Evolutionary conservation across 1,140 invertebrate genomes (phyloP), one percentile per base, ranked within the genome.

Genomic region (Condylostylus longicornis): DNA sequence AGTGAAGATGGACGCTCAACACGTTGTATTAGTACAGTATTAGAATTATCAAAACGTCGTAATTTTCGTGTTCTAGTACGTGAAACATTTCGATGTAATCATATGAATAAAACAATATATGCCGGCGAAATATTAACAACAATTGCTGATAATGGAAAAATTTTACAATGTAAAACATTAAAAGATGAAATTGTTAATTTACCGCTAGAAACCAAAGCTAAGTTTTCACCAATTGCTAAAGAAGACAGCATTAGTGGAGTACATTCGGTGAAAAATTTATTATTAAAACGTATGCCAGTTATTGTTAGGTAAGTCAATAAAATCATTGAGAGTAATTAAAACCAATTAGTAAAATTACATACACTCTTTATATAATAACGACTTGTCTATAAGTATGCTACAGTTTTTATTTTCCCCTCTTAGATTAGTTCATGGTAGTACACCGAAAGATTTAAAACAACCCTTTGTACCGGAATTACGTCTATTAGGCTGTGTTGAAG

Each of bases 241-340:
- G 83, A 87, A 58, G 84, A 88, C 47, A 90, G 88, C 61, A 90
- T 94, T 42, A 84, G 84, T 53, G 88, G 88, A 5, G 87, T 91
- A 10, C 87, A 90, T 59, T 82, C 82, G 32, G 80, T 79, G 6
- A 76, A 80, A 48, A 88, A 86, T 51, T 68, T 95, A 34, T 63
- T 93, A 22, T 77, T 76, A 42, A 90, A 91, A 55, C 66, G 89
- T 39, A 70, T 94, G 60, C 90, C 90, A 2, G 65, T 94, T 33
- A 91, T 88, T 35, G 88, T 93, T 1, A 64, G 57, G 57, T 60
- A 30, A 49, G 53, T 46, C 8, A 5, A 5, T 15, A 4, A 27
- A 13, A 4, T 27, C 25, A n/a, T 8, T 10, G n/a, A n/a, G n/a
- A n/a, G n/a, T n/a, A n/a, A n/a, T 23, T 23, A 5, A 17, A 19